phyloP scores from a whole-genome alignment of 2,113 vertebrate genomes.

The Perognathus longimembris region DNA sequence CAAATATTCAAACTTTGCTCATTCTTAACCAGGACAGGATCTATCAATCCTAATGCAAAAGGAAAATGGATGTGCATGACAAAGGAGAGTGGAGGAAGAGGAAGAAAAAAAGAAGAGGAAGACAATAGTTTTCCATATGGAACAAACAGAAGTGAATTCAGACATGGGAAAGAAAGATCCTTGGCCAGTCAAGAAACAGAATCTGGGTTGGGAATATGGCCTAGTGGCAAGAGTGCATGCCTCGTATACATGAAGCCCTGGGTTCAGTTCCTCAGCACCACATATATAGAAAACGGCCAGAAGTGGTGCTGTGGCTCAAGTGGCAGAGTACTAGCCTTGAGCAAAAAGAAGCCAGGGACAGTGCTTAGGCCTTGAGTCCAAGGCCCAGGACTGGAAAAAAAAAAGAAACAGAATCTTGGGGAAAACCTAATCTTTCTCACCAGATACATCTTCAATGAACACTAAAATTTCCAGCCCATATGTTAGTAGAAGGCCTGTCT shows the following conservation, averaged over 20 bases:
- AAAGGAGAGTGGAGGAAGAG: not conserved
- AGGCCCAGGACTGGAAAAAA: too few relatives aligned
- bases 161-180: not conserved
- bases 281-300: too few relatives aligned
- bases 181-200: constrained; percentile 25
- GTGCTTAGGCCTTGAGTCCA: too few relatives aligned
- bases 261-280: too few relatives aligned
- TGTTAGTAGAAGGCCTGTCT: not conserved
- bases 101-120: not conserved
- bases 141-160: constrained; percentile 32
- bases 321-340: too few relatives aligned
- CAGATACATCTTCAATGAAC: not conserved
- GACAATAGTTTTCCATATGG: not conserved
- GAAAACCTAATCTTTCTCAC: constrained; percentile 19
- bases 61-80: not conserved
- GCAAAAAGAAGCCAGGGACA: too few relatives aligned
- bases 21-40: not conserved
- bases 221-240: too few relatives aligned
- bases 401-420: constrained; percentile 31
- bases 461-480: not conserved
- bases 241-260: too few relatives aligned
- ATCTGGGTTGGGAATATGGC: too few relatives aligned
- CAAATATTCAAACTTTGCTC: not conserved
- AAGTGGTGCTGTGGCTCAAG: too few relatives aligned
- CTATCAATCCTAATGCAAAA: not conserved